A percentile compares a stretch with the other conserved stretches of the same genome.
phyloP scores from a whole-genome alignment of 2,113 vertebrate genomes.

The Esox niger region DNA sequence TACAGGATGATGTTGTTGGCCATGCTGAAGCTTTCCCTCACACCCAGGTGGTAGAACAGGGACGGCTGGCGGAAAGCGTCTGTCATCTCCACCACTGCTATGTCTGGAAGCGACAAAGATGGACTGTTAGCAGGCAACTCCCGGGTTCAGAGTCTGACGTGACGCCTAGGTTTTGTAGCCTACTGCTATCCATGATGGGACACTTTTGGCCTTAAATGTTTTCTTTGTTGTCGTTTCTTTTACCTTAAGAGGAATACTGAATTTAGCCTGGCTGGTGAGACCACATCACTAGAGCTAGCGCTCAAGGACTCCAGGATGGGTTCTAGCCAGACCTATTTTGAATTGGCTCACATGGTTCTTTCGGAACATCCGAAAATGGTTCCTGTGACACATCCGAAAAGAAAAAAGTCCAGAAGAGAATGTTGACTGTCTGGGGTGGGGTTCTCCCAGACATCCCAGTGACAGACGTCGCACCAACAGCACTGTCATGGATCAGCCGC shows the following conservation, averaged over 20 bases:
- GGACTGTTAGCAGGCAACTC: background rate
- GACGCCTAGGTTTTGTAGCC: no score
- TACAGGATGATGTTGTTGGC: slow-evolving; percentile 98
- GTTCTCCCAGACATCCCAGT: background rate
- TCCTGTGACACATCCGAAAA: background rate
- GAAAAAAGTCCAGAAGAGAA: background rate
- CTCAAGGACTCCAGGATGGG: no score
- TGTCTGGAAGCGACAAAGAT: slow-evolving; percentile 70
- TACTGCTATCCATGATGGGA: no score
- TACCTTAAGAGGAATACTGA: no score
- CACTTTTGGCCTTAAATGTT: no score
- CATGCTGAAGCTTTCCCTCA: slow-evolving; percentile 98
- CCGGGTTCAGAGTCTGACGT: no score
- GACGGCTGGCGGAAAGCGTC: slow-evolving; percentile 98
- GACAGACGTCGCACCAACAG: slow-evolving; percentile 35
- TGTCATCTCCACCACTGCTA: slow-evolving; percentile 96
- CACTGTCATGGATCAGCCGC: slow-evolving; percentile 19
- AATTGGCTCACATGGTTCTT: background rate
- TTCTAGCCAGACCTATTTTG: no score
- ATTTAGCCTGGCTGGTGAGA: no score
- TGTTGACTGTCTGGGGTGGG: background rate
- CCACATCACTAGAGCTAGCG: no score
- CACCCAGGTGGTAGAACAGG: slow-evolving; percentile 95
- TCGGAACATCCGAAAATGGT: background rate
- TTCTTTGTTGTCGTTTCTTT: no score